Evolutionary conservation across 2,888 invertebrate species (phyloP).

Genomic region (Synergus laeviventris): DNA sequence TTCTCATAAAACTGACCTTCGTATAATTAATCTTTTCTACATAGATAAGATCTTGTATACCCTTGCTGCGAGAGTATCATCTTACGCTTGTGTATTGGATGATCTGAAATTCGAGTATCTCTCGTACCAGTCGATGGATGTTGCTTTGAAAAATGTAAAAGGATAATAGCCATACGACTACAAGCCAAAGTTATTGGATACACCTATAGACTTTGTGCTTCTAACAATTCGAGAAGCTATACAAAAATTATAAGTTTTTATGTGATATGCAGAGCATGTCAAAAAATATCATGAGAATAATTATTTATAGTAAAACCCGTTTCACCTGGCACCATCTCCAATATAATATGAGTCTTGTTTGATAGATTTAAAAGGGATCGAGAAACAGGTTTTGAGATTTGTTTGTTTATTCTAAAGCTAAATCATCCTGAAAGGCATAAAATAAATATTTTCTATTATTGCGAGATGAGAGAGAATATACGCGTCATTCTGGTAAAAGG

Average conservation of each 20-base stretch:
- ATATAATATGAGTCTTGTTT: background rate
- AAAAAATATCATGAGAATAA: background rate
- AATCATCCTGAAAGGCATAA: background rate
- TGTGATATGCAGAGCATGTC: background rate
- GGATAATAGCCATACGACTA: slow-evolving; percentile 6
- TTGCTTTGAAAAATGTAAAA: slow-evolving; percentile 30
- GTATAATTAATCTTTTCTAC: slow-evolving; percentile 18
- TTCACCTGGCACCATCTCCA: background rate
- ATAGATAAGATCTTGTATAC: slow-evolving; percentile 33
- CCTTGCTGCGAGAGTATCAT: slow-evolving; percentile 22
- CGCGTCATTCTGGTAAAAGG: slow-evolving; percentile 2
- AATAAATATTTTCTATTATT: slow-evolving; percentile 17
- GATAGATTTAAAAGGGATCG: background rate
- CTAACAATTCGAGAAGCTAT: slow-evolving; percentile 17
- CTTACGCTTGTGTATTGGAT: slow-evolving; percentile 39
- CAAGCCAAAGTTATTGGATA: slow-evolving; percentile 27
- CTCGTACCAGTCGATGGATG: slow-evolving; percentile 8
- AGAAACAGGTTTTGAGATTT: background rate
- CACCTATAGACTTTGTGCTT: slow-evolving; percentile 19
- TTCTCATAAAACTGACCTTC: background rate
- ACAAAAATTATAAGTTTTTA: slow-evolving; percentile 4
- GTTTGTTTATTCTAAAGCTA: background rate
- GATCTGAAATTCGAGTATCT: slow-evolving; percentile 35
- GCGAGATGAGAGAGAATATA: background rate
- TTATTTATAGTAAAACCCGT: too few relatives aligned